These are phyloP conservation scores for Machimus atricapillus DNA, from an alignment of 2,888 invertebrate species.

Conservation along the genomic window DNA sequence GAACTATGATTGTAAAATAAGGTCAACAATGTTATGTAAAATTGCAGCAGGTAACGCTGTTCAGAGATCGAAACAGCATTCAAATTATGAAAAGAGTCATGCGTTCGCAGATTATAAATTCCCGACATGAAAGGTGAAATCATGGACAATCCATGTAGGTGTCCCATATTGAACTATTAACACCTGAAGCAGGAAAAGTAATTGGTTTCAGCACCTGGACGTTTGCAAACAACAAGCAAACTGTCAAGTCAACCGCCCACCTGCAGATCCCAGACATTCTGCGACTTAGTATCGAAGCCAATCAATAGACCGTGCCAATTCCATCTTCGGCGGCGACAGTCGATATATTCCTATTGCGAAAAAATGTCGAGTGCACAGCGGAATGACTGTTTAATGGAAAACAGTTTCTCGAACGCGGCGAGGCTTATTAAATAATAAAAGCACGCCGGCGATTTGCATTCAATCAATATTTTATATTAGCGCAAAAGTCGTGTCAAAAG, in stretches of 20 bases:
- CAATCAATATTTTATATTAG: conserved; percentile 25
- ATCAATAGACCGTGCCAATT: conserved; percentile 25
- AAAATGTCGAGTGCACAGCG: neutral
- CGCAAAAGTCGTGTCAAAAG: conserved; percentile 16
- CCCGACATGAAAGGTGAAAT: conserved; percentile 51
- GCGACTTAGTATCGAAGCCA: neutral
- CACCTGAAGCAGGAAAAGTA: conserved; percentile 36
- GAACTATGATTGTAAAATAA: too few species aligned
- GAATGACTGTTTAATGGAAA: conserved; percentile 31
- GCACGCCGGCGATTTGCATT: conserved; percentile 1
- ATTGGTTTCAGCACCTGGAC: conserved; percentile 36
- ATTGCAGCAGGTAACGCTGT: neutral
- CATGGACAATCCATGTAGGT: conserved; percentile 45
- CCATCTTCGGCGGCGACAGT: conserved; percentile 12
- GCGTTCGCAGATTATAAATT: conserved; percentile 48
- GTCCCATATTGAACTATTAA: conserved; percentile 38
- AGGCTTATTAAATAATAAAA: neutral
- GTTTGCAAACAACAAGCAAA: neutral
- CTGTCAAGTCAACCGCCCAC: conserved; percentile 1
- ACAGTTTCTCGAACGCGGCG: neutral
- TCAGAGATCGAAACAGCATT: neutral
- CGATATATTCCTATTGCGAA: neutral
- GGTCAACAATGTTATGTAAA: neutral
- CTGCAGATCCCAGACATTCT: neutral
- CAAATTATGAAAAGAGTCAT: conserved; percentile 1